A percentile compares a stretch with the other conserved stretches of the same genome.
These are phyloP conservation scores for Erythrocercus mccallii DNA, from an alignment of 2,113 vertebrate genomes.

Conservation along the genomic window DNA sequence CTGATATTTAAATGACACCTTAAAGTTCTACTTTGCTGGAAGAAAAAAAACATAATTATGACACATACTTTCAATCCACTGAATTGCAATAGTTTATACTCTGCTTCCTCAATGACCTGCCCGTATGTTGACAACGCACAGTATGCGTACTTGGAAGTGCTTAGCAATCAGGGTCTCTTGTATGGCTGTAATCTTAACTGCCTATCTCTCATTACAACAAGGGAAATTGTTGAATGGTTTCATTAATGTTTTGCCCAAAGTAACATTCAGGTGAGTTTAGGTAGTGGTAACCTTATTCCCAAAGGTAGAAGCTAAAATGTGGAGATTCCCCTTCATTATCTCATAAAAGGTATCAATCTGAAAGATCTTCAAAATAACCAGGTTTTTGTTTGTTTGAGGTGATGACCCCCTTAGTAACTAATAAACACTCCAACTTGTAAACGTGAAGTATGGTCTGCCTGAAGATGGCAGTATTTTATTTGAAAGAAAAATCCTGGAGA, in stretches of 20 bases:
- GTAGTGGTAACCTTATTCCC: not conserved
- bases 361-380: not conserved
- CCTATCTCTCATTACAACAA: not conserved
- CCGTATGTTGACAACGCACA: not conserved
- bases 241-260: not conserved
- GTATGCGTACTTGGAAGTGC: not conserved
- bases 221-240: not conserved
- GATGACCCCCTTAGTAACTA: not conserved
- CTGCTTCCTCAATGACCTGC: not conserved
- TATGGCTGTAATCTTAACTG: not conserved
- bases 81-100: not conserved
- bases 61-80: not conserved
- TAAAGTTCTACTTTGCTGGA: not conserved
- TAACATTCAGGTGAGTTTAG: not conserved
- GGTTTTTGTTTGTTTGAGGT: not conserved
- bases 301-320: not conserved
- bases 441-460: not conserved
- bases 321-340: not conserved
- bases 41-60: not conserved
- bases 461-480: slow-evolving; percentile 62
- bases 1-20: not conserved
- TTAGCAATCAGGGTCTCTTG: not conserved
- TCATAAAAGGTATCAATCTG: not conserved
- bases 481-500: not conserved
- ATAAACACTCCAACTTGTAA: not conserved